Base-by-base conservation (phyloP, 2,797 vertebrate species). In the Catamblyrhynchus diadema region DNA sequence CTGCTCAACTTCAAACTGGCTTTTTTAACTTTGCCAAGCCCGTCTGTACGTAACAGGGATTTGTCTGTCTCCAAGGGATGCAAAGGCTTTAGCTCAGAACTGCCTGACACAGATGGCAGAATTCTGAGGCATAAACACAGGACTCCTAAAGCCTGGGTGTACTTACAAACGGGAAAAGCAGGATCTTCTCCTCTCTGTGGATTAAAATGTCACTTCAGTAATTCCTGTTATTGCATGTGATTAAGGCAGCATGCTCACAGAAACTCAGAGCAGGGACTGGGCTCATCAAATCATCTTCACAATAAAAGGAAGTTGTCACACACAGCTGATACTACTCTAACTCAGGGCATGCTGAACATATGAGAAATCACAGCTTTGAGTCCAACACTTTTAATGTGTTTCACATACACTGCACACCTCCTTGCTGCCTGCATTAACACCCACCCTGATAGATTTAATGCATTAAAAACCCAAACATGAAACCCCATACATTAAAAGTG, bases 41-140 rank as follows among this genome's bases (percentile, higher is more conserved):
- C 83, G 77, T 51, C 62, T 73, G 83, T 59, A 75, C 0, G 1
- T 48, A 89, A 85, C 81, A 71, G 37, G 91, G 87, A 91, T 91
- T 78, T 94, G 79, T 85, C 89, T 94, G 81, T 62, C 92, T 80
- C 47, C 67, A 50, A 79, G 81, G 73, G 62, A 74, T 57, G 80
- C 69, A 42, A 27, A 81, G 71, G 78, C 74, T 92, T 91, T 39
- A 82, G 81, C 72, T 70, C 3, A 84, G 88, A 86, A 73, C 54
- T 90, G 92, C 89, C 72, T 81, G 90, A 94, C 82, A 62, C 10
- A 90, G 67, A 53, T 39, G 67, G 93, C 87, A 93, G 66, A 84
- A 91, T 32, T 92, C 75, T 94, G 81, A 91, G 59, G 82, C 80
- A 73, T 23, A 65, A 94, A 88, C 70, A 79, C 39, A 37, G 67